A percentile compares a stretch with the other conserved stretches of the same genome.
Conservation (phyloP, 1,140 invertebrate species). For the Ganaspis sp. region DNA sequence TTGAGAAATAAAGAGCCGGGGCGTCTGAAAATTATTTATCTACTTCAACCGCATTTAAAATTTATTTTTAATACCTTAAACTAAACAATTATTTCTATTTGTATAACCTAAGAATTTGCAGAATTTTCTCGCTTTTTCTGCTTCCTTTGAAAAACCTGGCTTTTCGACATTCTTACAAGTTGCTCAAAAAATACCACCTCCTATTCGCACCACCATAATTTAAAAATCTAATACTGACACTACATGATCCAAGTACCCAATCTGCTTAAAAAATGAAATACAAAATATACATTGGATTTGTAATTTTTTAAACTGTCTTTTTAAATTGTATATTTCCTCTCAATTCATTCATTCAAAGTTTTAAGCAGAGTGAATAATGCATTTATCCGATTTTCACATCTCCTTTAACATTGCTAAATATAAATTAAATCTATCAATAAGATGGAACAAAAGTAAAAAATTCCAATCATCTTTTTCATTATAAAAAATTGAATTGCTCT, state of each 20-base stretch:
- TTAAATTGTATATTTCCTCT: not conserved
- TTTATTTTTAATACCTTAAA: not conserved
- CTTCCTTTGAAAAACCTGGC: not conserved
- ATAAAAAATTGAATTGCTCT: too few relatives aligned
- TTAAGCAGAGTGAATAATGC: not conserved
- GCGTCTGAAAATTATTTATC: not conserved
- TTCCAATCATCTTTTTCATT: not conserved
- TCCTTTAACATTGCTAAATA: not conserved
- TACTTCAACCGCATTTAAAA: not conserved
- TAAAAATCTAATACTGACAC: conserved; percentile 5
- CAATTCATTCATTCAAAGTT: not conserved
- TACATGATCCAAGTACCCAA: not conserved
- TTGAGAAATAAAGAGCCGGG: not conserved
- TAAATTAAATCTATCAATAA: not conserved
- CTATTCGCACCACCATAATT: not conserved
- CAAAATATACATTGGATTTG: not conserved
- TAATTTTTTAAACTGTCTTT: not conserved
- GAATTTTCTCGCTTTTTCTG: not conserved
- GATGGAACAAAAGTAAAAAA: not conserved
- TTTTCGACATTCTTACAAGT: conserved; percentile 11
- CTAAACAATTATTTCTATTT: not conserved
- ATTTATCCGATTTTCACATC: conserved; percentile 1
- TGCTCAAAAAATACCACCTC: not conserved
- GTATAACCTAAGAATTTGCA: not conserved
- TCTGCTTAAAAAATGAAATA: not conserved